Percentiles rank a stretch among this genome's conserved stretches.
These are phyloP conservation scores for Acrocephalus kingi DNA, from an alignment of 2,113 vertebrate species.

Conservation along the genomic window DNA sequence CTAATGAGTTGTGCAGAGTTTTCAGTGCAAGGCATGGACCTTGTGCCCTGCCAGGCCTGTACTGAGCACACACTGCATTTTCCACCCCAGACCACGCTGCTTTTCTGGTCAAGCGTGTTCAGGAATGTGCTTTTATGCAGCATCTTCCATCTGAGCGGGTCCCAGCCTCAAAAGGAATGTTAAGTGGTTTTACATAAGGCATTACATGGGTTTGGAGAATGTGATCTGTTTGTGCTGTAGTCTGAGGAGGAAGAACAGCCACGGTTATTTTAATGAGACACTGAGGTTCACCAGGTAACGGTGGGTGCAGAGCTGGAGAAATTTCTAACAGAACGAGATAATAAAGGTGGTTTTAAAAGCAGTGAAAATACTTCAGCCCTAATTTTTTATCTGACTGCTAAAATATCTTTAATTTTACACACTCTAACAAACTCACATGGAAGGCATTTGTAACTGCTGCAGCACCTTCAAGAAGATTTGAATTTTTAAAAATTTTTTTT, in stretches of 20 bases:
- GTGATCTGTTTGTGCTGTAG: constrained; percentile 34
- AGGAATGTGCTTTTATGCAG: constrained; percentile 53
- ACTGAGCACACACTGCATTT: background rate
- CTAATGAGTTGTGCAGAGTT: background rate
- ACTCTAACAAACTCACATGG: background rate
- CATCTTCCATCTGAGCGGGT: constrained; percentile 44
- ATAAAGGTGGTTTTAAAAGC: background rate
- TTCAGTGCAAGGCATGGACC: background rate
- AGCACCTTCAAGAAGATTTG: background rate
- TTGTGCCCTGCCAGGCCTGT: background rate
- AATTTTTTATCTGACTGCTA: background rate
- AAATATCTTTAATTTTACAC: background rate
- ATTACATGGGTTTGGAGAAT: constrained; percentile 47
- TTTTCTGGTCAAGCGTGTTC: constrained; percentile 16
- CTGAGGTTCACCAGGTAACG: background rate
- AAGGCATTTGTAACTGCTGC: background rate
- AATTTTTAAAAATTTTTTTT: background rate
- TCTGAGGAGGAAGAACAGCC: background rate
- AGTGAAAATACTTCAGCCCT: background rate
- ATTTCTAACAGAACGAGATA: background rate
- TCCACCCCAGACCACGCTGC: background rate
- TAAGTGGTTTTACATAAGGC: constrained; percentile 64
- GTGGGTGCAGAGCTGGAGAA: background rate
- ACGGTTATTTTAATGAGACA: background rate
- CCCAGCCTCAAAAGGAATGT: constrained; percentile 50